Conservation (phyloP, 2,797 vertebrate species). For the Mico argentatus region DNA sequence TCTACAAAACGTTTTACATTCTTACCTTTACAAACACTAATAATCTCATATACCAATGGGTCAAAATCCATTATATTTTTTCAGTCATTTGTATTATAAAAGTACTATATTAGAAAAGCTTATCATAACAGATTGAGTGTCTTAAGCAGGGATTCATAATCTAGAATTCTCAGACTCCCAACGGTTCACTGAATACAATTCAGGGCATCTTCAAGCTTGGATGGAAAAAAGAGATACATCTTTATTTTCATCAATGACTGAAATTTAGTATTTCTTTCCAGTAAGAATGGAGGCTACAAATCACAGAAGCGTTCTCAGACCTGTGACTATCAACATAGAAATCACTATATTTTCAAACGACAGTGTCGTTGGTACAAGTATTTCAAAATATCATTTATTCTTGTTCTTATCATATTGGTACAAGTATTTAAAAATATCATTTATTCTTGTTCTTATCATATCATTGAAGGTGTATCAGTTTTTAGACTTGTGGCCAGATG, state of each 20-base stretch:
- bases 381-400: background rate
- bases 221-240: background rate
- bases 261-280: slow-evolving; percentile 30
- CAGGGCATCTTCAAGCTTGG: background rate
- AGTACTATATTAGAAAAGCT: background rate
- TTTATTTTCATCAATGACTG: slow-evolving; percentile 35
- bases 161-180: background rate
- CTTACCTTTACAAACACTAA: slow-evolving; percentile 19
- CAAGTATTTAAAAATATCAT: background rate
- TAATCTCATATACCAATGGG: background rate
- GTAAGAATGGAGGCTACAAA: background rate
- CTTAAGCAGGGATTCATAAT: background rate
- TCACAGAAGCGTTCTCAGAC: background rate
- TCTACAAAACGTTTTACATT: background rate
- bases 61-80: background rate
- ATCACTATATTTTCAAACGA: background rate
- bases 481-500: background rate
- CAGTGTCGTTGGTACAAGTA: background rate
- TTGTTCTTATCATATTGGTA: background rate
- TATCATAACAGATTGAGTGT: background rate
- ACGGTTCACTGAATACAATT: background rate
- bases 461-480: background rate
- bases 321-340: background rate
- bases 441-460: background rate
- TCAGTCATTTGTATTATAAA: slow-evolving; percentile 2